Conservation (phyloP, 2,888 invertebrate genomes). For the Drosophila sordidula region DNA sequence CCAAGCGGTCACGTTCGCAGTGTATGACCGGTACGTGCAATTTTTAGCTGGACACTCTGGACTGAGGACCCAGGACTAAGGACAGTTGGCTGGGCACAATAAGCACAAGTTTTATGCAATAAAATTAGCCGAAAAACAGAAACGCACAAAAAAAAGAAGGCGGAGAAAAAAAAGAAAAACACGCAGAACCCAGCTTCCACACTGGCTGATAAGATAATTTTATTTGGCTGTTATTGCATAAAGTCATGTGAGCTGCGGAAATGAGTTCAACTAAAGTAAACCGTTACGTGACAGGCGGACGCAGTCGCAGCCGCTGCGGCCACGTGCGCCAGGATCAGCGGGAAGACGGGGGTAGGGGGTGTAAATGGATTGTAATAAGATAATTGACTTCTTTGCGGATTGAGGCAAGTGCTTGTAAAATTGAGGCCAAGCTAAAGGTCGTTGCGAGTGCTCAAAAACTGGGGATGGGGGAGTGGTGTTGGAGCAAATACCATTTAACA, state of each 20-base stretch:
- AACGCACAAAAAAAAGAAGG: slow-evolving; percentile 16
- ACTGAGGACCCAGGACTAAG: slow-evolving; percentile 14
- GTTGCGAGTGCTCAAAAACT: not conserved
- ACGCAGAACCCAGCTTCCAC: slow-evolving; percentile 38
- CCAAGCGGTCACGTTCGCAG: slow-evolving; percentile 76
- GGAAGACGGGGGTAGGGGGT: not conserved
- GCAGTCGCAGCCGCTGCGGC: not conserved
- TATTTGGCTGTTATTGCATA: slow-evolving; percentile 81
- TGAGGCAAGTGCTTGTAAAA: slow-evolving; percentile 34
- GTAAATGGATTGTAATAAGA: slow-evolving; percentile 66
- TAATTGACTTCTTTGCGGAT: slow-evolving; percentile 68
- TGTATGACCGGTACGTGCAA: slow-evolving; percentile 78
- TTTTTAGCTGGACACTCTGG: slow-evolving; percentile 54
- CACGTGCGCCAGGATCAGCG: slow-evolving; percentile 1
- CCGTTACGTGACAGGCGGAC: slow-evolving; percentile 65
- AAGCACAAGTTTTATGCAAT: slow-evolving; percentile 78
- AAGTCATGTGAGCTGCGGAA: slow-evolving; percentile 80
- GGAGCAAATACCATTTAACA: not conserved
- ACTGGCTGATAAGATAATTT: slow-evolving; percentile 79
- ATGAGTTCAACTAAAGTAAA: slow-evolving; percentile 79
- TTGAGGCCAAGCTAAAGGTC: slow-evolving; percentile 2
- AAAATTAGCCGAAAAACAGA: slow-evolving; percentile 70
- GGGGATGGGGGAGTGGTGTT: not conserved
- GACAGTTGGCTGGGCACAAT: slow-evolving; percentile 58
- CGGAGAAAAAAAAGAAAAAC: slow-evolving; percentile 4